These are phyloP conservation scores for Papilio helenus DNA, from an alignment of 1,140 invertebrate genomes.

Conservation along the genomic window DNA sequence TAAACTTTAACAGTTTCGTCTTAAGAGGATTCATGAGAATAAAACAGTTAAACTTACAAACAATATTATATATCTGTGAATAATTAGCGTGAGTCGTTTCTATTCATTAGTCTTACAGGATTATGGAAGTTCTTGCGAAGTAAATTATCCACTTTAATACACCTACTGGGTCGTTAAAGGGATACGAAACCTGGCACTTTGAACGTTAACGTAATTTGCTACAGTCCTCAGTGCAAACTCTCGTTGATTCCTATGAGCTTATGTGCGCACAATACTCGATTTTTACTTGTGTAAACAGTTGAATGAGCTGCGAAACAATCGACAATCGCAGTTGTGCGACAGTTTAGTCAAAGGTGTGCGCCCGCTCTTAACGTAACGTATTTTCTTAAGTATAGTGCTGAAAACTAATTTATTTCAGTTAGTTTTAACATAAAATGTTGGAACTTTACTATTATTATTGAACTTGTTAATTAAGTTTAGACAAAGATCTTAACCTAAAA, in stretches of 20 bases:
- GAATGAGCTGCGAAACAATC: too few relatives aligned
- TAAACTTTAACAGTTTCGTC: not conserved
- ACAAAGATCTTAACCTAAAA: not conserved
- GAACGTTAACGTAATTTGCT: constrained; percentile 13
- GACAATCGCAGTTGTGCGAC: too few relatives aligned
- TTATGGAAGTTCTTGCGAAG: constrained; percentile 23
- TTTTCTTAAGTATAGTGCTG: not conserved
- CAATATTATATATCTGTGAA: constrained; percentile 22
- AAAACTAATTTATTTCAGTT: constrained; percentile 5
- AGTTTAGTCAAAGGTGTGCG: too few relatives aligned
- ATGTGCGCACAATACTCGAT: too few relatives aligned
- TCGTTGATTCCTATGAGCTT: too few relatives aligned
- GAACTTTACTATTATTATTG: not conserved
- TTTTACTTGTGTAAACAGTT: too few relatives aligned
- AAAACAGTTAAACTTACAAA: not conserved
- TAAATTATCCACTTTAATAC: constrained; percentile 31
- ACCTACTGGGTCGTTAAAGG: constrained; percentile 17
- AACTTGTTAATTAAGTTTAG: not conserved
- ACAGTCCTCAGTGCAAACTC: not conserved
- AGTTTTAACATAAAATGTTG: not conserved
- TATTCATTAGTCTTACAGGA: constrained; percentile 32
- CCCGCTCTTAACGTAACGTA: not conserved
- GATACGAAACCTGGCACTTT: constrained; percentile 20
- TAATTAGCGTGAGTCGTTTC: constrained; percentile 21
- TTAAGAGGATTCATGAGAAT: not conserved